Evolutionary conservation across 92 coral and sea anemone genomes (phyloP), one percentile per base, ranked within the genome.

Genomic region (Zoanthus sociatus): DNA sequence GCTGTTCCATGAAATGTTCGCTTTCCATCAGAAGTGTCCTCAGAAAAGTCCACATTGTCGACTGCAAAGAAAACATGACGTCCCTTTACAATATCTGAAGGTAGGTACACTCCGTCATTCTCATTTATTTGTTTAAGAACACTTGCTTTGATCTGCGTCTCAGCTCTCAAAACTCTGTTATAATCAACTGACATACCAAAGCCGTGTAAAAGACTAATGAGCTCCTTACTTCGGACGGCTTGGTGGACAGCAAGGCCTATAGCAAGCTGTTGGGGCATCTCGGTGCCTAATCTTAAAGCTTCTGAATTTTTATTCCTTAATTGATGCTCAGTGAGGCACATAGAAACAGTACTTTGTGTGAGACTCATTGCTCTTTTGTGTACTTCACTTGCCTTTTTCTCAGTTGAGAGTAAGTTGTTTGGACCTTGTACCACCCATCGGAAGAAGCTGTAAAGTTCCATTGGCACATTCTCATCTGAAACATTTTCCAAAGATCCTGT

Each of bases 1-100:
- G 92, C 93, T 16, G 95, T 93, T 13, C 95, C 95, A 63, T 92
- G 76, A 50, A 71, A 71, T 71, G 95, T 92, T 15, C 86, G 86
- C 70, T 86, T 88, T 2, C 94, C 94, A 74, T 91, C 93, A 16
- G 86, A 32, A 37, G 83, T 88, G 81, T 82, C 83, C 42, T 88
- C 87, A 31, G 75, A 47, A 16, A 75, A 81, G 53, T 83, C 87
- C 5, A 89, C 76, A 84, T 92, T 92, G 78, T 89, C 95, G 7
- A 86, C 47, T 13, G 95, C 95, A 86, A 89, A 89, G 90, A 86
- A 89, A 63, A 89, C 82, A 68, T 84, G 90, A 44, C 90, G 26
- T 68, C 90, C 93, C 61, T 42, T 64, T 5, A 92, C 94, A 11
- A 89, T 50, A 71, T 89, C 90, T 81, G 90, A 92, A 33, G 94